These are phyloP conservation scores for Lagorchestes hirsutus DNA, from an alignment of 2,797 vertebrate genomes.

Conservation along the genomic window DNA sequence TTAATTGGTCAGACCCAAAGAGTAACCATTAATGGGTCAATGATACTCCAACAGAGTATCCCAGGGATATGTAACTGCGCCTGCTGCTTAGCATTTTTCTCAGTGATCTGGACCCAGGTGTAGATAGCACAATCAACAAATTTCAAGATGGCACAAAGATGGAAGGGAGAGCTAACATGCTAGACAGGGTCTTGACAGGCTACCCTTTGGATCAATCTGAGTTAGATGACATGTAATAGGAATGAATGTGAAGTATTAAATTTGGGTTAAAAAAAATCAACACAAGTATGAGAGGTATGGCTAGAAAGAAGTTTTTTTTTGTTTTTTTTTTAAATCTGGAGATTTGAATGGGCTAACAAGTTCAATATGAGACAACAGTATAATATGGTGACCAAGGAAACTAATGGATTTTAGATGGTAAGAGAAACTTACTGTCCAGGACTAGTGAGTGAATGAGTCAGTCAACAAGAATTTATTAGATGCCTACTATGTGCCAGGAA, in stretches of 20 bases:
- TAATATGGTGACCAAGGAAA: no score
- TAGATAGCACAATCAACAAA: not conserved
- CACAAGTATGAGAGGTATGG: not conserved
- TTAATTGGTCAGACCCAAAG: not conserved
- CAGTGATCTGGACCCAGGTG: not conserved
- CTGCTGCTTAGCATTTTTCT: not conserved
- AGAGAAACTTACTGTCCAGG: no score
- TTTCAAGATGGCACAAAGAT: not conserved
- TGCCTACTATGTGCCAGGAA: not conserved
- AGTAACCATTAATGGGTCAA: not conserved
- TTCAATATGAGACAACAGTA: not conserved
- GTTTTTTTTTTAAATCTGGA: not conserved
- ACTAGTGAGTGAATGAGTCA: not conserved
- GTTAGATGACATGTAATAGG: not conserved
- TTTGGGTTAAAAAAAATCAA: not conserved
- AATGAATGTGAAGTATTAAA: not conserved
- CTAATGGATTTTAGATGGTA: not conserved
- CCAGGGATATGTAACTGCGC: not conserved
- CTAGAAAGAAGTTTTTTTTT: not conserved
- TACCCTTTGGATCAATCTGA: not conserved
- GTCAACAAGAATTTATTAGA: not conserved
- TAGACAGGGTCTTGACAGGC: no score
- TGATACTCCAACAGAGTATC: not conserved
- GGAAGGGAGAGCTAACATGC: not conserved
- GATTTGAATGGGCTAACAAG: not conserved